A percentile compares a stretch with the other conserved stretches of the same genome.
phyloP scores from a whole-genome alignment of 2,888 invertebrate genomes.

The Eupithecia subumbrata region DNA sequence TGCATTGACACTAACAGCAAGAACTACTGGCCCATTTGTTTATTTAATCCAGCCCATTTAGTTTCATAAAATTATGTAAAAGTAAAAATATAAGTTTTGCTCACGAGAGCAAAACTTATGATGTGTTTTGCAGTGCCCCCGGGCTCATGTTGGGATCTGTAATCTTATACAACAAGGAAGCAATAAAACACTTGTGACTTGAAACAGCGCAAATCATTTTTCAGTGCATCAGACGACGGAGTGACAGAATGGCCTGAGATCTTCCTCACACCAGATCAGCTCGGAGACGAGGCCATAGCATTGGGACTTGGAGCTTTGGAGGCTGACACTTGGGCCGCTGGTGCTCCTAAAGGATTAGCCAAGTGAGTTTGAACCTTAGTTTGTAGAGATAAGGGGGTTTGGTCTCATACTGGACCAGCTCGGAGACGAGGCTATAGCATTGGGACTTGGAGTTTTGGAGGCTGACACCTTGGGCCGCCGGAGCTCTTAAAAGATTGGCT shows the following conservation, averaged over 20 bases:
- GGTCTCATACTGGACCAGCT: conserved; percentile 89
- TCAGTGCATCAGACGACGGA: conserved; percentile 88
- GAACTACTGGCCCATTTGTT: too few species aligned
- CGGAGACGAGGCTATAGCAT: conserved; percentile 89
- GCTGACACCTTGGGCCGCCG: conserved; percentile 98
- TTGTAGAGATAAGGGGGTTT: not conserved
- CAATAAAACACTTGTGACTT: too few species aligned
- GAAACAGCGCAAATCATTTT: not conserved
- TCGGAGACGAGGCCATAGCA: conserved; percentile 90
- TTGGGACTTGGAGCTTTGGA: conserved; percentile 93
- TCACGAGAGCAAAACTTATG: too few species aligned
- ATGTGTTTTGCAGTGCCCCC: too few species aligned
- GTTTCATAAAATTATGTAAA: too few species aligned
- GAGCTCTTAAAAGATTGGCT: conserved; percentile 84
- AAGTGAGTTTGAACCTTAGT: conserved; percentile 69
- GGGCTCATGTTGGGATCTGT: too few species aligned
- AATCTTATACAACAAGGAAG: too few species aligned
- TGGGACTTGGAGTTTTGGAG: conserved; percentile 92
- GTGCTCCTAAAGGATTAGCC: conserved; percentile 92
- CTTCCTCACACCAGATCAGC: conserved; percentile 89
- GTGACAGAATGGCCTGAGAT: conserved; percentile 89
- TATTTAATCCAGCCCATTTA: too few species aligned
- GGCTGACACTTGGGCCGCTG: conserved; percentile 97
- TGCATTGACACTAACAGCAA: too few species aligned
- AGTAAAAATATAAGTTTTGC: too few species aligned